Base-by-base conservation (phyloP, 2,888 invertebrate species). In the Cheilosia grossa region DNA sequence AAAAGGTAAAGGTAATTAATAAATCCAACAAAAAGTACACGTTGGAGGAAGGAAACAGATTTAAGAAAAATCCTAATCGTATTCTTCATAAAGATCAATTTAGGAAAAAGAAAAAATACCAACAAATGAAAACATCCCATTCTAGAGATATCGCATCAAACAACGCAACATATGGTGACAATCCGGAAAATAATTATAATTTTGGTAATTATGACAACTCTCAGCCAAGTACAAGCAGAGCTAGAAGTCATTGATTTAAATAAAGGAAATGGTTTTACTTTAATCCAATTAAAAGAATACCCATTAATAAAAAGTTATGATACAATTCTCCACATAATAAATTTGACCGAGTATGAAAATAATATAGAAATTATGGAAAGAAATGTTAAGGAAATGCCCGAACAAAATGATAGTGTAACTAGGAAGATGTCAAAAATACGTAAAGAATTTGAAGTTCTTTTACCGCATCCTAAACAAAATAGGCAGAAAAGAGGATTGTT, bases 1-100 rank as follows among this genome's bases (percentile, higher is more conserved):
- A 37, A 19, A 74, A 56, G 33, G 44, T n/a, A 56, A 73, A 73
- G 33, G 54, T 64, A 56, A 27, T 73, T 13, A 63, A 63, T 21
- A 56, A 47, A 64, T 4, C 0, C 37, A 47, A 64, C 9, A 59
- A 59, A 15, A 59, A 51, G 53, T 70, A 59, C 19, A 54, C 19
- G 19, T 13, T 51, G 17, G 21, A 44, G 17, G 30, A 58, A 58
- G 69, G 33, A 6, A 69, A 47, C 17, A 30, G 7, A 10, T 58
- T 33, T 9, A 63, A 27, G 4, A 64, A 64, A 51, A 19, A 37
- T 15, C 9, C 17, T 47, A 24, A 17, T 33, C 40, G 40, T 15
- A 27, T n/a, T 51, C 9, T 40, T 17, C 37, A 40, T 15, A 59
- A 59, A 40, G 51, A 21, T 51, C 51, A 51, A 37, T 53, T 66